A percentile compares a stretch with the other conserved stretches of the same genome.
Evolutionary conservation across 2,888 invertebrate species (phyloP).

Genomic region (Syritta pipiens): DNA sequence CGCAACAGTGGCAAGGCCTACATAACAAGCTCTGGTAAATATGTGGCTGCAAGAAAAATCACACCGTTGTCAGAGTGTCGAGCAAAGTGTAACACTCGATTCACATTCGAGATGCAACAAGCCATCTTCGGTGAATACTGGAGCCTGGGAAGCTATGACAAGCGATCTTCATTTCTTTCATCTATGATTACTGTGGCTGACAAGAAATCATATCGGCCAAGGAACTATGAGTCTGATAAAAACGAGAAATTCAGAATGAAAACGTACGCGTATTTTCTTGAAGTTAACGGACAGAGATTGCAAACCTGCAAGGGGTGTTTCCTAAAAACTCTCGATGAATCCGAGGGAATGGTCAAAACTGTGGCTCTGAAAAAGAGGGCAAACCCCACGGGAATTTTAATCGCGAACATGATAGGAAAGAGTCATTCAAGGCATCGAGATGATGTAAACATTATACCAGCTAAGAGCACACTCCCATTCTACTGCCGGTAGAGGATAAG

Average conservation of each 20-base stretch:
- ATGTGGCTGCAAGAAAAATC: constrained; percentile 46
- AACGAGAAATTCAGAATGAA: constrained; percentile 49
- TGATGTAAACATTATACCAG: constrained; percentile 30
- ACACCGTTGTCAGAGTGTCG: constrained; percentile 58
- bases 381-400: constrained; percentile 7
- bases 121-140: constrained; percentile 61
- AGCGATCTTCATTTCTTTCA: constrained; percentile 53
- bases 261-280: constrained; percentile 38
- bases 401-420: constrained; percentile 18
- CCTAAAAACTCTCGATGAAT: constrained; percentile 52
- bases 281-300: constrained; percentile 15
- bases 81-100: constrained; percentile 59
- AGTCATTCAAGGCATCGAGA: constrained; percentile 8
- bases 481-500: no score
- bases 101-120: constrained; percentile 57
- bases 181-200: constrained; percentile 50
- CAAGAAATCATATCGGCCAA: constrained; percentile 31
- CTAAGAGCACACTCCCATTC: constrained; percentile 57
- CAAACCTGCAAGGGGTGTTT: constrained; percentile 54
- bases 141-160: constrained; percentile 59
- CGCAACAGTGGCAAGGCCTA: constrained; percentile 61
- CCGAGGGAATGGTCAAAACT: constrained; percentile 49
- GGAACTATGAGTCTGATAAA: constrained; percentile 16
- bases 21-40: constrained; percentile 57
- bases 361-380: constrained; percentile 38